Conservation (phyloP, 2,113 vertebrate genomes). For the Quiscalus mexicanus region DNA sequence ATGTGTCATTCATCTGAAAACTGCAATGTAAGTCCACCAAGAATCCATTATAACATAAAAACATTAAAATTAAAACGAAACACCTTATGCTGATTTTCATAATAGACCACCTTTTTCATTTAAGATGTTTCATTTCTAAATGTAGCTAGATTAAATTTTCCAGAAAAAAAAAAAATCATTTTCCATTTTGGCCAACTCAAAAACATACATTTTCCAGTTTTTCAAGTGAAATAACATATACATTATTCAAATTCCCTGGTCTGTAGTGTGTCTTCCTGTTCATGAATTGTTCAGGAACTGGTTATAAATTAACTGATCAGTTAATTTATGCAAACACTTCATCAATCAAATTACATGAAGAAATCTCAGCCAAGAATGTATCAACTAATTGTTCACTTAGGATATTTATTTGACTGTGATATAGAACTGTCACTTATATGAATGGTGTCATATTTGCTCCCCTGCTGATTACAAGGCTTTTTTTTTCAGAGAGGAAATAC, state of each 20-base stretch:
- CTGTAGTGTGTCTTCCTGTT: background rate
- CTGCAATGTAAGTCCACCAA: background rate
- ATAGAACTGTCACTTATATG: background rate
- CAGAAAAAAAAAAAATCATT: background rate
- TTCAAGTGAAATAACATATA: background rate
- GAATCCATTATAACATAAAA: background rate
- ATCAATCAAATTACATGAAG: background rate
- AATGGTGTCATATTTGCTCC: background rate
- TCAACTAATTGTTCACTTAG: background rate
- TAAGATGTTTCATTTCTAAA: background rate
- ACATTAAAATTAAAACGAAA: background rate
- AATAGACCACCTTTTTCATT: background rate
- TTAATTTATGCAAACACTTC: constrained; percentile 22
- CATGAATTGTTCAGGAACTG: background rate
- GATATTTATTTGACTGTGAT: background rate
- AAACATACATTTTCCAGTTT: background rate
- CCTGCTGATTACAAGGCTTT: background rate
- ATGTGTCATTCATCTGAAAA: background rate
- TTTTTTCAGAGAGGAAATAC: background rate
- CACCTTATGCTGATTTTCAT: background rate
- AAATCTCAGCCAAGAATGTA: constrained; percentile 10
- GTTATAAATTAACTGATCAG: background rate
- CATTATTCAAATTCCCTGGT: background rate
- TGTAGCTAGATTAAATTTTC: background rate
- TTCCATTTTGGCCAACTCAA: background rate